Evolutionary conservation across 2,797 vertebrate species (phyloP), one percentile per base, ranked within the genome.

Genomic region (Myoxocephalus aenaeus): DNA sequence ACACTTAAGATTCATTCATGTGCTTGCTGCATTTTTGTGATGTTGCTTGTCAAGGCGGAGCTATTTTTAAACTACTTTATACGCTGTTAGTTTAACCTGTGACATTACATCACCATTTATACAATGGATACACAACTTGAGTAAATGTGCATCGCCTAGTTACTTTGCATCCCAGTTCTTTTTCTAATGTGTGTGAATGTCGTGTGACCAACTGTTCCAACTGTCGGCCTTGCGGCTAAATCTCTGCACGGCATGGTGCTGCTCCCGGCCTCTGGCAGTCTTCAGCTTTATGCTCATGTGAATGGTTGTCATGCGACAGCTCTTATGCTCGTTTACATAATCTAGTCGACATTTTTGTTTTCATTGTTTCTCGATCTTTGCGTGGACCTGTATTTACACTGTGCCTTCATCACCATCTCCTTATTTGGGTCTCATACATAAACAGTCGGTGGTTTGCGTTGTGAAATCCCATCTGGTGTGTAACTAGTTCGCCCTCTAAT

Each of bases 301-400:
- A 77, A 54, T 59, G 36, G 27, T 57, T 71, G 34, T 79, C 11
- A 69, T 58, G 62, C 53, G 54, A 20, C 18, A 73, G 65, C 36
- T 36, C 27, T 65, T 75, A 58, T 61, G 22, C 1, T 66, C 1
- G 68, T 81, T 85, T 82, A 48, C 42, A 71, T 78, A 73, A 73
- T 54, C 34, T 13, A 27, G n/a, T 25, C 18, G 5, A 17, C 12
- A 62, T 62, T 54, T 61, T 36, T 46, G 17, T 34, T 84, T 44
- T 62, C 61, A 77, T 80, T 53, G 68, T 65, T 62, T 74, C 64
- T 81, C 57, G 57, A 54, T 18, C 0, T 1, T 58, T n/a, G 25
- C 25, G 54, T 22, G 18, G 7, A 68, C 59, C 34, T 64, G 54
- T 74, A 34, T 74, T 61, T 81, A 25, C 50, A 20, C 56, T 27